Evolutionary conservation across 2,113 vertebrate species (phyloP), one percentile per base, ranked within the genome.

Genomic region (Notothenia rossii): DNA sequence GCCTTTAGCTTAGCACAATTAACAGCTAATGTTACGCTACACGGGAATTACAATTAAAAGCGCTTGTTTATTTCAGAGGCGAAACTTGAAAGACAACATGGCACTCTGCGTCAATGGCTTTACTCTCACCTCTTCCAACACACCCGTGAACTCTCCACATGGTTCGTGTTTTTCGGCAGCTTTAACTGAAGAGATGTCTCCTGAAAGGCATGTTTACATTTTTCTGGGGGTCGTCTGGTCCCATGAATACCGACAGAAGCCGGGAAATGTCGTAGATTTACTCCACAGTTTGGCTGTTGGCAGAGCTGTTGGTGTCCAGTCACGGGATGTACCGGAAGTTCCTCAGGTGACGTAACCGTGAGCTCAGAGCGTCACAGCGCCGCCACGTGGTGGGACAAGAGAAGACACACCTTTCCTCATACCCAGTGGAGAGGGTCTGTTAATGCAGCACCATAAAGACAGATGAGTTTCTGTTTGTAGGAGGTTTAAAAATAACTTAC

Each of bases 61-160:
- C 48, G 29, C n/a, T n/a, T 33, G 9, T 6, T 4, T 33, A 9
- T 29, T n/a, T 25, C 12, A 4, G 8, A 2, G 29, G 17, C 36
- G 36, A 36, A 10, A 25, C 10, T 8, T 46, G 0, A 62, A 51
- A 20, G 46, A 25, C 33, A 65, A 54, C 29, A 46, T 33, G 54
- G 7, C 50, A 59, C 4, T 15, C 0, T 17, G 5, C 40, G 36
- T 70, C 49, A 51, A 5, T 15, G n/a, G 33, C 81, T 60, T 55
- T 63, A 25, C 10, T 60, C 91, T 94, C 83, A 96, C 95, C 94
- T 94, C 95, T 88, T 43, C 91, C 89, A 8, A 93, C 75, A 1
- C 94, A 69, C n/a, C 89, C 91, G 18, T 94, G 90, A 14, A 95
- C 53, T 83, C 94, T 79, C 95, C 95, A 96, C 95, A 96, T 96